Evolutionary conservation across 2,888 invertebrate species (phyloP).

Genomic region (Empis livida): DNA sequence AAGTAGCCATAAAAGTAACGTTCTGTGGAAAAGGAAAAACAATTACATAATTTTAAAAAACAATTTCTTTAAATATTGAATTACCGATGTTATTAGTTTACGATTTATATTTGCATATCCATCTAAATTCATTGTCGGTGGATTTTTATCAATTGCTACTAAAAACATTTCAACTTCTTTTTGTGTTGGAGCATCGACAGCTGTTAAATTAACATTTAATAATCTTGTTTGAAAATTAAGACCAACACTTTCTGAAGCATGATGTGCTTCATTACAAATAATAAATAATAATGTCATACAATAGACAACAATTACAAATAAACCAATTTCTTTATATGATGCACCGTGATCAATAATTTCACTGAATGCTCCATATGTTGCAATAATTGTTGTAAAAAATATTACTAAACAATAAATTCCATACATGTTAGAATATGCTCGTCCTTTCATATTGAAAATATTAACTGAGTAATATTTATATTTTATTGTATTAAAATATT

Average conservation of each 20-base stretch:
- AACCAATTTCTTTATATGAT: conserved; percentile 56
- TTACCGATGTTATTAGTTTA: conserved; percentile 52
- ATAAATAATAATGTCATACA: conserved; percentile 57
- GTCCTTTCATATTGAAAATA: conserved; percentile 9
- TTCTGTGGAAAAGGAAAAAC: conserved; percentile 36
- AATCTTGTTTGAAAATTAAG: conserved; percentile 49
- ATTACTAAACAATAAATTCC: conserved; percentile 61
- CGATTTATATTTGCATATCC: conserved; percentile 61
- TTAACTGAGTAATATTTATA: background rate
- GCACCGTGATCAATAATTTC: conserved; percentile 59
- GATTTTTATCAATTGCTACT: conserved; percentile 59
- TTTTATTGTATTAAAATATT: background rate
- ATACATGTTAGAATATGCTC: conserved; percentile 65
- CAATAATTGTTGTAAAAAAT: conserved; percentile 59
- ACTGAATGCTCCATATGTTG: conserved; percentile 54
- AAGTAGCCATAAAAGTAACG: conserved; percentile 57
- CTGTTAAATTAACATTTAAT: conserved; percentile 51
- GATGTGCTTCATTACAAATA: conserved; percentile 61
- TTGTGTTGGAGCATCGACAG: conserved; percentile 50
- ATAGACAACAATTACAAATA: conserved; percentile 57
- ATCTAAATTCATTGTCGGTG: conserved; percentile 62
- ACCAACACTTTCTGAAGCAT: conserved; percentile 50
- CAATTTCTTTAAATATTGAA: conserved; percentile 13
- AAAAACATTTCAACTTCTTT: conserved; percentile 62
- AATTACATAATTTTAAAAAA: background rate